These are phyloP conservation scores for Coilia nasus DNA, from an alignment of 2,797 vertebrate genomes.

Conservation along the genomic window DNA sequence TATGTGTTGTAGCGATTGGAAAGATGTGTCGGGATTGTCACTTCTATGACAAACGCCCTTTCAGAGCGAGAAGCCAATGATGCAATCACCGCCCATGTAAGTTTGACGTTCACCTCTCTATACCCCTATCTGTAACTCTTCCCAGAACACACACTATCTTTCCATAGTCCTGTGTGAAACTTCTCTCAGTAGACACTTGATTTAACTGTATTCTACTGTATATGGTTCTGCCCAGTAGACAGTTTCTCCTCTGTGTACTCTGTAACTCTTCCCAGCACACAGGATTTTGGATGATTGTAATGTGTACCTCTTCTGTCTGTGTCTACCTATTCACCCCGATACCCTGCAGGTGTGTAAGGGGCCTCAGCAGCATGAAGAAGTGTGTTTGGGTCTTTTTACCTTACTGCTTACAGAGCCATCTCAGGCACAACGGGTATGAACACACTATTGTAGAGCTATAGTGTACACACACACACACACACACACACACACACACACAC, in stretches of 20 bases:
- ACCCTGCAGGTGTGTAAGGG: conserved; percentile 89
- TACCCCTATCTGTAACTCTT: neutral
- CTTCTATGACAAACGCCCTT: conserved; percentile 82
- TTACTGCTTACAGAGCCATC: conserved; percentile 84
- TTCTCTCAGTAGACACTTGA: neutral
- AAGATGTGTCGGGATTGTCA: conserved; percentile 85
- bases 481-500: no score
- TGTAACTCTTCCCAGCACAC: no score
- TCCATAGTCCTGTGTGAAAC: neutral
- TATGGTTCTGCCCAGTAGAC: no score
- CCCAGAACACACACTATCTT: neutral
- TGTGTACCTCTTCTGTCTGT: no score
- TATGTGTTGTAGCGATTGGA: conserved; percentile 80
- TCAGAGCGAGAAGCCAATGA: conserved; percentile 95
- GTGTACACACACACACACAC: no score
- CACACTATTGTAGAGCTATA: no score
- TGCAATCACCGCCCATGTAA: conserved; percentile 90
- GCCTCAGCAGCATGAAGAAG: conserved; percentile 91
- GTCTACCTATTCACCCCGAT: neutral
- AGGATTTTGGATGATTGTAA: no score
- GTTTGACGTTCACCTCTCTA: conserved; percentile 51
- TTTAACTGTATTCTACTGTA: neutral
- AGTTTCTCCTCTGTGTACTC: no score
- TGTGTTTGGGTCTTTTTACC: conserved; percentile 90
- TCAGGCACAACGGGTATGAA: conserved; percentile 91